These are phyloP conservation scores for Plectrocnemia conspersa DNA, from an alignment of 1,140 invertebrate genomes.

Conservation along the genomic window DNA sequence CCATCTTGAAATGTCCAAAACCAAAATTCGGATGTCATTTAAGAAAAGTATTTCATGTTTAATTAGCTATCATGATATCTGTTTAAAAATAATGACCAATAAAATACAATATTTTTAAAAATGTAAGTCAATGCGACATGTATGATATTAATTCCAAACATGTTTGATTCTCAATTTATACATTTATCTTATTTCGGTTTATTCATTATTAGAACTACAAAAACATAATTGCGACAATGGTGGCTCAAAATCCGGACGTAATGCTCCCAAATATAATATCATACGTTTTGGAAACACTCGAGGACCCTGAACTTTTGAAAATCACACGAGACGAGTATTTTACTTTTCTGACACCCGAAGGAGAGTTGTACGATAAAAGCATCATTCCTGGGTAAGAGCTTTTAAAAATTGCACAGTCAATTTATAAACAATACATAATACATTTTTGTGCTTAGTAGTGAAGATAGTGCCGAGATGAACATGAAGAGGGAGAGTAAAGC, in stretches of 20 bases:
- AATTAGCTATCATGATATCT: too few species aligned
- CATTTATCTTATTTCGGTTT: too few species aligned
- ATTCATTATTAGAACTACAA: slow-evolving; percentile 56
- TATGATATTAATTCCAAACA: too few species aligned
- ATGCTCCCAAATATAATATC: slow-evolving; percentile 57
- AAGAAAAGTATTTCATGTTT: too few species aligned
- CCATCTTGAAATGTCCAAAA: too few species aligned
- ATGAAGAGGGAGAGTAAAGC: slow-evolving; percentile 94
- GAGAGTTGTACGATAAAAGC: slow-evolving; percentile 86
- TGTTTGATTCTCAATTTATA: too few species aligned
- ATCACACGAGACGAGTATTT: slow-evolving; percentile 85
- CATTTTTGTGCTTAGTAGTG: slow-evolving; percentile 45
- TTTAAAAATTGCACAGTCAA: slow-evolving; percentile 2
- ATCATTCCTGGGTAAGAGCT: slow-evolving; percentile 70
- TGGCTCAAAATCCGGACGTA: slow-evolving; percentile 59
- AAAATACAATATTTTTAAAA: too few species aligned
- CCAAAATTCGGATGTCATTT: too few species aligned
- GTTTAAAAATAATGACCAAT: too few species aligned
- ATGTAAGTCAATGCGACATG: too few species aligned
- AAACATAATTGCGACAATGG: slow-evolving; percentile 63
- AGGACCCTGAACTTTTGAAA: slow-evolving; percentile 62
- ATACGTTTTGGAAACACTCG: slow-evolving; percentile 55
- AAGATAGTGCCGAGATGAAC: slow-evolving; percentile 72
- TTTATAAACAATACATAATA: neutral
- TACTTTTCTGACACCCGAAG: slow-evolving; percentile 83